Evolutionary conservation across 30 jellyfish, hydroid and myxozoan genomes (phyloP), one percentile per base, ranked within the genome.

Genomic region (Hydractinia echinata): DNA sequence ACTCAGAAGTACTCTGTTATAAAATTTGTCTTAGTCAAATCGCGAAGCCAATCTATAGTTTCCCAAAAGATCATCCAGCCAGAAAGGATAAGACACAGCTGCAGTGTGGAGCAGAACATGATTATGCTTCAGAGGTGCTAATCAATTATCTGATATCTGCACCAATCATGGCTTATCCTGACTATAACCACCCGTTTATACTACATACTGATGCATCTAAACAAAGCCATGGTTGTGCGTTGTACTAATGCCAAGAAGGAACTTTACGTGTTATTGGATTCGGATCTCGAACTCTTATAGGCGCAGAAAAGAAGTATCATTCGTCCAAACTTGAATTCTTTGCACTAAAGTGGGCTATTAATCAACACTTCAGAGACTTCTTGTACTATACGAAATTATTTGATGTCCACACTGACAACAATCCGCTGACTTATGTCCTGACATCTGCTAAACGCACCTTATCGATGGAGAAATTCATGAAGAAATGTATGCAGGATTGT

Each of bases 301-400:
- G 87, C 5, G 91, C 87, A 4, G 95, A 79, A 72, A 52, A 61
- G 61, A 79, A 80, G 13, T 86, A 86, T 72, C 82, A 86, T 71
- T 48, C 73, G 6, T 82, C 83, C 1, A 86, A 86, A 72, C 81
- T 72, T 18, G 91, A 86, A 66, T 86, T 86, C 66, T 52, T 79
- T 4, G 95, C 95, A 6, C 91, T 86, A 53, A 86, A 86, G 66
- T 86, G 95, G 90, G 90, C 90, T 5, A 53, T 86, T 5, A 52
- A 76, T 9, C 88, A 85, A 16, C 88, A 66, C 54, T 77, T 77
- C 79, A 14, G 84, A 4, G 94, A 85, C 50, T 85, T 51, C 67
- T 44, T 78, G 67, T 64, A 8, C 44, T 79, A 80, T 72, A 68
- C 67, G 18, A 82, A 80, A 49, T 50, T 76, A 10, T 85, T 85